phyloP scores from a whole-genome alignment of 2,797 vertebrate species.

The Cottoperca gobio region DNA sequence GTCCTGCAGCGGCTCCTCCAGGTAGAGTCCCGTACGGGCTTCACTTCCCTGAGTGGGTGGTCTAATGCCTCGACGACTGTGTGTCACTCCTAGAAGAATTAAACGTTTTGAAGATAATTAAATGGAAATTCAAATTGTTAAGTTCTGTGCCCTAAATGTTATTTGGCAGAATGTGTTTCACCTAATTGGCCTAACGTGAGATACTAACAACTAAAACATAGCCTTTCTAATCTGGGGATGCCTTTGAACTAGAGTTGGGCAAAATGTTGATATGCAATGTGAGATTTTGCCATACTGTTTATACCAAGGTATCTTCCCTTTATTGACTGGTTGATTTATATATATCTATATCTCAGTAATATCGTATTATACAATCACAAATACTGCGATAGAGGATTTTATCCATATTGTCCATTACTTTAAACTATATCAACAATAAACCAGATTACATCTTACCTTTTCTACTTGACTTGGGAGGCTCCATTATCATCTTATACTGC shows the following conservation, averaged over 20 bases:
- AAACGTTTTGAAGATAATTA: not conserved
- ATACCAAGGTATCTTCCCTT: not conserved
- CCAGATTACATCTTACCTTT: slow-evolving; percentile 77
- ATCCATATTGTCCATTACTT: not conserved
- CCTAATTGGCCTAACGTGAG: not conserved
- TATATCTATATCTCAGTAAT: not conserved
- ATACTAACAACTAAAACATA: not conserved
- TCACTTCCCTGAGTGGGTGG: slow-evolving; percentile 66
- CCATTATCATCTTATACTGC: slow-evolving; percentile 89
- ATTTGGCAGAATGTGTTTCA: not conserved
- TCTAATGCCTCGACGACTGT: slow-evolving; percentile 40
- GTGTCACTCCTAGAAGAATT: slow-evolving; percentile 41
- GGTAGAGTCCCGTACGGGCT: slow-evolving; percentile 46
- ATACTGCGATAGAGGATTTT: not conserved
- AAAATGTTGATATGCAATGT: not conserved
- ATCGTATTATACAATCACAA: not conserved
- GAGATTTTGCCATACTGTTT: not conserved
- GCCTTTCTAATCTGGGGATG: not conserved
- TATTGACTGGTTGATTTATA: not conserved
- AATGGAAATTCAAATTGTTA: not conserved
- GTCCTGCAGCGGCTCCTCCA: slow-evolving; percentile 73
- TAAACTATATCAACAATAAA: not conserved
- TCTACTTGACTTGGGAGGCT: slow-evolving; percentile 67
- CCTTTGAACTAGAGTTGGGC: not conserved
- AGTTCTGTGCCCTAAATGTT: not conserved